These are phyloP conservation scores for Automeris io DNA, from an alignment of 2,888 invertebrate species.

Conservation along the genomic window DNA sequence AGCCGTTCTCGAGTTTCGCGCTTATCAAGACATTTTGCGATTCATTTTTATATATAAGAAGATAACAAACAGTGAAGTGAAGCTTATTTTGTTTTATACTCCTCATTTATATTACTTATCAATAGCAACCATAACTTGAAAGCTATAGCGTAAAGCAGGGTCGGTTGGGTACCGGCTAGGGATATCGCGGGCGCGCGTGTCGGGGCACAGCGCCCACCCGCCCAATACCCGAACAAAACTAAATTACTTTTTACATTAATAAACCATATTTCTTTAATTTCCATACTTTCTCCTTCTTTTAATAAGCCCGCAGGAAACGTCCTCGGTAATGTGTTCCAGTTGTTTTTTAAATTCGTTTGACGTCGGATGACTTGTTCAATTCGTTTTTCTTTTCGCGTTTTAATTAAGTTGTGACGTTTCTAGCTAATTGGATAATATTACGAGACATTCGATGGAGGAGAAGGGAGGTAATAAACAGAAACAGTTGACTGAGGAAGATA, in stretches of 20 bases:
- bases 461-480: constrained; percentile 41
- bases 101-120: too few relatives aligned
- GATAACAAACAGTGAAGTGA: too few relatives aligned
- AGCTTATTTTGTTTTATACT: too few relatives aligned
- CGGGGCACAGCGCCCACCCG: constrained; percentile 41
- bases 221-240: constrained; percentile 36
- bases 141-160: too few relatives aligned
- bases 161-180: constrained; percentile 33
- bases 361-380: constrained; percentile 55
- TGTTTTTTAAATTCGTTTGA: constrained; percentile 68
- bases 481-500: constrained; percentile 63
- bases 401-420: constrained; percentile 27
- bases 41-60: too few relatives aligned
- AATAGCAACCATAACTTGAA: too few relatives aligned
- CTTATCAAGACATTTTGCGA: too few relatives aligned
- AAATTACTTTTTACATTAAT: constrained; percentile 74
- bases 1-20: too few relatives aligned
- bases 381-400: constrained; percentile 21
- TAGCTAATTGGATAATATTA: constrained; percentile 19
- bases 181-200: constrained; percentile 41
- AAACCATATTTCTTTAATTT: constrained; percentile 73
- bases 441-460: constrained; percentile 35
- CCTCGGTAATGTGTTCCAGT: constrained; percentile 65
- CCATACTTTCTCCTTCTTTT: constrained; percentile 71
- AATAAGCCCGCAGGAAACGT: constrained; percentile 65